phyloP scores from a whole-genome alignment of 2,797 vertebrate genomes.

The Phataginus tricuspis region DNA sequence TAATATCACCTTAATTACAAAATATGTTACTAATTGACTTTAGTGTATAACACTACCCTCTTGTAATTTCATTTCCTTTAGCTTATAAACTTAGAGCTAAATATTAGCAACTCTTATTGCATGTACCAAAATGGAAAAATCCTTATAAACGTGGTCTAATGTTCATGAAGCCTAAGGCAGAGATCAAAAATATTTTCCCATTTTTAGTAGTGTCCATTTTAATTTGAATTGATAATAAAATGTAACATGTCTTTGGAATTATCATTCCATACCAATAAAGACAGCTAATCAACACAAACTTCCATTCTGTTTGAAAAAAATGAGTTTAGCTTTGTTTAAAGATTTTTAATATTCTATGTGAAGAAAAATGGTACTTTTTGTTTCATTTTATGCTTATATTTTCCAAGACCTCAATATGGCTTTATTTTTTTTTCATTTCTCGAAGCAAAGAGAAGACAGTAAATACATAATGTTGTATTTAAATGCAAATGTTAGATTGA shows the following conservation, averaged over 20 bases:
- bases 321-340: neutral
- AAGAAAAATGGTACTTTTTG: neutral
- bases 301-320: conserved; percentile 9
- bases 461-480: conserved; percentile 67
- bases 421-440: conserved; percentile 47
- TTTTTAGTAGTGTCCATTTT: neutral
- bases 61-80: neutral
- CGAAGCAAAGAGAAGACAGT: conserved; percentile 24
- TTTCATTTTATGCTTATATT: conserved; percentile 46
- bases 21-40: neutral
- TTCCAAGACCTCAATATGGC: neutral
- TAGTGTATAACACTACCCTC: neutral
- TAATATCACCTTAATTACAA: neutral
- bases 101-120: neutral
- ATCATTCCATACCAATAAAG: neutral
- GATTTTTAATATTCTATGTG: neutral
- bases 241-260: neutral
- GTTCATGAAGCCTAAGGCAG: neutral
- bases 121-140: neutral
- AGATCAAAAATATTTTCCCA: neutral
- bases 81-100: neutral
- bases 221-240: conserved; percentile 5
- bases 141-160: neutral
- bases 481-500: conserved; percentile 61
- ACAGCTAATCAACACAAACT: neutral